Base-by-base conservation (phyloP, 2,113 vertebrate genomes). In the Nerophis ophidion region DNA sequence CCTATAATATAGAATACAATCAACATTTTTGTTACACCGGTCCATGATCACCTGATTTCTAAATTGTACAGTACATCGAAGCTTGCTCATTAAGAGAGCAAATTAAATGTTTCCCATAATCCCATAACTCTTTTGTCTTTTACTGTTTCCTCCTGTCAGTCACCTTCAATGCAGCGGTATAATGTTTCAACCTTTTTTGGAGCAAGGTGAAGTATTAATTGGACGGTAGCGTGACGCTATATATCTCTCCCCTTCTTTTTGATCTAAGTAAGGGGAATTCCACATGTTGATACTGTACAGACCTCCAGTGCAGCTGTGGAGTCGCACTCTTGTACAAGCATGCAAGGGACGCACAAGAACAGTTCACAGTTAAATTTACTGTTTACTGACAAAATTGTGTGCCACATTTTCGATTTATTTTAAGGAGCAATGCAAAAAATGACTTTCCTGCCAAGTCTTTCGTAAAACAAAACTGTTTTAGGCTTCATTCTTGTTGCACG, bases 251-350 rank as follows among this genome's bases (percentile, higher is more conserved):
- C 48, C 40, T 44, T 56, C 61, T 71, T 38, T 90, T 91, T 81
- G 81, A 86, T 82, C 80, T 86, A 88, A 84, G 66, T 15, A 65
- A 86, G 92, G 93, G 93, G 91, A 94, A 92, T 94, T 95, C 93
- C 93, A 48, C 82, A 70, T 63, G 86, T 84, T 81, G 70, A 90
- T 91, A 87, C 90, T 90, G 90, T 80, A 53, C 62, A 48, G 81
- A 79, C 84, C 87, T 90, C 89, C 89, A 87, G 84, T 86, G 87
- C 84, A 90, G 89, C 88, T 79, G 26, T 53, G 33, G 0, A 14
- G 51, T 53, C 33, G 14, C 51, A 9, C 50, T 34, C 50, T 5
- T 52, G 50, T 34, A 15, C 7, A 13, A 34, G 50, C 50, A 34
- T 13, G 50, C 33, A 7, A 35, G 51, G 8, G 5, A 12, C 3